These are phyloP conservation scores for Noctua comes DNA, from an alignment of 2,888 invertebrate species.

Conservation along the genomic window DNA sequence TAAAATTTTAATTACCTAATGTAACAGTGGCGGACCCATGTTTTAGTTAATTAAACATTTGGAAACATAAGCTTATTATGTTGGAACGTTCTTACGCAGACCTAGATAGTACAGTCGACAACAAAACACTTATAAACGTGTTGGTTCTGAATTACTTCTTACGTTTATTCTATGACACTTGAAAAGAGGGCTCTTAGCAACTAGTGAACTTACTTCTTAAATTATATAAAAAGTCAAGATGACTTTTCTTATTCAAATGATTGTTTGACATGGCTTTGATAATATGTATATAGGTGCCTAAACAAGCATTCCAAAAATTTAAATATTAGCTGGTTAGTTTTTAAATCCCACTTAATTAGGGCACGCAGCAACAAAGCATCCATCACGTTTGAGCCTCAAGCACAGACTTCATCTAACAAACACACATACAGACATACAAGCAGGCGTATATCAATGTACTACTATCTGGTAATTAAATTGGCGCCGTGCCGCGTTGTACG, in stretches of 20 bases:
- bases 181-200: background rate
- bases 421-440: slow-evolving; percentile 4
- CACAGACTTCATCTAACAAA: slow-evolving; percentile 7
- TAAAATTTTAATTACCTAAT: slow-evolving; percentile 37
- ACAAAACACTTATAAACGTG: background rate
- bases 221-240: background rate
- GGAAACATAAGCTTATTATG: slow-evolving; percentile 25
- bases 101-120: background rate
- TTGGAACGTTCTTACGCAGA: background rate
- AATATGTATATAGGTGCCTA: background rate
- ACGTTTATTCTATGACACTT: background rate
- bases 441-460: slow-evolving; percentile 1
- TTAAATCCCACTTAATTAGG: background rate
- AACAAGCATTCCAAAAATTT: background rate
- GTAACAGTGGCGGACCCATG: slow-evolving; percentile 31
- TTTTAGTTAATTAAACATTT: slow-evolving; percentile 49
- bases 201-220: background rate
- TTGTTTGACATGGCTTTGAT: background rate
- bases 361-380: background rate
- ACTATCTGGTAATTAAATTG: slow-evolving; percentile 39
- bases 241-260: background rate
- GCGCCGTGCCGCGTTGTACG: slow-evolving; percentile 17
- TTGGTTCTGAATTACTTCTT: background rate
- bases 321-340: background rate
- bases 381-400: background rate